Evolutionary conservation across 2,113 vertebrate genomes (phyloP), one percentile per base, ranked within the genome.

Genomic region (Leiothrix lutea): DNA sequence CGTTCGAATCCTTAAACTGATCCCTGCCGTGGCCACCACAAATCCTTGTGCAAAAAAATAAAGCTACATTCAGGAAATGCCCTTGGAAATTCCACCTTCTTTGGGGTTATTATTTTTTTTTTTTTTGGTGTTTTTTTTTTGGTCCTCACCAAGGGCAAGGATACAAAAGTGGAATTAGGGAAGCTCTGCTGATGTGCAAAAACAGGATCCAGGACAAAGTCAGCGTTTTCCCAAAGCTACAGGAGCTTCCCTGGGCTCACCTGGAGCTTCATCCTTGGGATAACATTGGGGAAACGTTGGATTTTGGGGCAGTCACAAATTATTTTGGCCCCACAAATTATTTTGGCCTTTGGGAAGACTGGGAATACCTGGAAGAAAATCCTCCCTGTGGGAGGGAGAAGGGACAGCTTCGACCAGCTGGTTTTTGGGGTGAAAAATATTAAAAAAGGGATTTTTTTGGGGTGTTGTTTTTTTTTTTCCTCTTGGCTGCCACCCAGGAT

Each of bases 371-470:
- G 88, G 77, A 54, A 60, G 36, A 74, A 70, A 78, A 81, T 18
- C 36, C 65, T 79, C 47, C 18, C 23, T 4, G 0, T 0, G 6
- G 4, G 2, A 36, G 11, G 42, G 42, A 44, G 40, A n/a, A 74
- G 29, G 7, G 47, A 23, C 0, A 3, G 36, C 33, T 87, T 29
- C 21, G 26, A 5, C 3, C 51, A 11, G 33, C 35, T 31, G 75
- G 31, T 54, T 69, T 40, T 42, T 51, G 28, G 21, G 44, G 8
- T 2, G 19, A 25, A 40, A 51, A 20, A 48, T 13, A 20, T 24
- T 57, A 1, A 0, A 6, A 51, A 65, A 6, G 19, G 4, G 0
- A 1, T 6, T 22, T 35, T 33, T 54, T 29, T 2, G 1, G 2
- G 42, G n/a, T n/a, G n/a, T n/a, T 44, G 1, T 5, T 8, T 11